Conservation (phyloP, 1,140 invertebrate genomes). For the Spodoptera frugiperda region DNA sequence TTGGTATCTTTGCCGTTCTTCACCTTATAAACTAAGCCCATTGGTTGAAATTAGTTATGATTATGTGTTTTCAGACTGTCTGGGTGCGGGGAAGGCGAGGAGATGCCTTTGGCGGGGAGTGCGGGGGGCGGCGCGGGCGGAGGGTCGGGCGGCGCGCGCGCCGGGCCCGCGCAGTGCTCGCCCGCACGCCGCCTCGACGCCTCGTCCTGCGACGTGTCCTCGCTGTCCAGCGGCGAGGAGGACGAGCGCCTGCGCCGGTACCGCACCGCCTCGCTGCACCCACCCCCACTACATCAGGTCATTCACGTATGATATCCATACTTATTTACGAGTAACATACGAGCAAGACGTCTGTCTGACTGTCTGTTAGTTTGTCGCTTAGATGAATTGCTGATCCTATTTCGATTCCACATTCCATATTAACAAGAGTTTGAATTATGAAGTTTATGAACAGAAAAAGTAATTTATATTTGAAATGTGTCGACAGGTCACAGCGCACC, state of each 20-base stretch:
- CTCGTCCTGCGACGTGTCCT: conserved; percentile 82
- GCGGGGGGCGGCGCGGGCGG: conserved; percentile 60
- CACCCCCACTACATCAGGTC: conserved; percentile 50
- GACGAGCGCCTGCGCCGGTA: conserved; percentile 80
- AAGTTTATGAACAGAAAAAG: too few species aligned
- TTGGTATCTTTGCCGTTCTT: too few species aligned
- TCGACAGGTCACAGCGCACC: conserved; percentile 33
- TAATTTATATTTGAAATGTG: too few species aligned
- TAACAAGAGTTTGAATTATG: too few species aligned
- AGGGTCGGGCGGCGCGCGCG: conserved; percentile 58
- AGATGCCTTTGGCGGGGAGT: conserved; percentile 76
- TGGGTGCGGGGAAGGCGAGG: conserved; percentile 77
- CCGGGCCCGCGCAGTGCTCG: conserved; percentile 79
- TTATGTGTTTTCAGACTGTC: conserved; percentile 73
- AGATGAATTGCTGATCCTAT: too few species aligned
- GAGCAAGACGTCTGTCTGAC: too few species aligned
- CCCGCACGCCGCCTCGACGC: conserved; percentile 79
- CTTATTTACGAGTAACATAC: background rate
- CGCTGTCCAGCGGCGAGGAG: conserved; percentile 80
- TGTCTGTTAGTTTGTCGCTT: too few species aligned
- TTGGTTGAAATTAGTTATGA: background rate
- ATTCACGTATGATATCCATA: background rate
- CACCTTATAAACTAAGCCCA: too few species aligned
- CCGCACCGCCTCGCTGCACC: conserved; percentile 70
- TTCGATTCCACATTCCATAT: too few species aligned